Evolutionary conservation across 2,797 vertebrate species (phyloP), one percentile per base, ranked within the genome.

Genomic region (Cichlasoma orientale): DNA sequence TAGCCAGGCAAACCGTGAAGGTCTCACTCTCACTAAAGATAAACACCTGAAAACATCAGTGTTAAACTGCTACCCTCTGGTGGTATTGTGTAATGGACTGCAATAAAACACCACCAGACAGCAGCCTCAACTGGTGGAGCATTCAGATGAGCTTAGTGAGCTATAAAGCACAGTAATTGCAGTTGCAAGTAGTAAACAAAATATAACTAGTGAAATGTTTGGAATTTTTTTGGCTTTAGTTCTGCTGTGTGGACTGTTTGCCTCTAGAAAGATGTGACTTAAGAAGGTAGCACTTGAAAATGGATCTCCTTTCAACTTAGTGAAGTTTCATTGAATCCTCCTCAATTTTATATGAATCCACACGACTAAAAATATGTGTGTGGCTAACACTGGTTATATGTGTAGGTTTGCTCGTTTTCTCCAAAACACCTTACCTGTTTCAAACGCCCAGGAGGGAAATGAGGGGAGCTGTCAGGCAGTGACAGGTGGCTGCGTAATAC

Each of bases 391-490:
- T 41, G 38, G 38, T 41, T 41, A 13, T 41, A 2, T 41, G 38
- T 41, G 38, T 4, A 38, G 36, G 36, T 38, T 59, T 59, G 57
- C 13, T 36, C 33, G 0, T 33, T 61, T 61, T 61, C 0, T 61
- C n/a, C n/a, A 23, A 38, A 59, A 44, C 41, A 44, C 41, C 41
- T 14, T 14, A 0, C 33, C 0, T 38, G 21, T 44, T 23, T 3
- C 31, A 7, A 33, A 33, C 31, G 31, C 7, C 31, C 31, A 33
- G 31, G 7, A 7, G 7, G 31, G 31, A 7, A 7, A 33, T 7
- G 7, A 33, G 7, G 33, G n/a, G 12, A 61, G 33, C n/a, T n/a
- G n/a, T n/a, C n/a, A n/a, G n/a, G n/a, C n/a, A n/a, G n/a, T n/a
- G n/a, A n/a, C n/a, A n/a, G n/a, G n/a, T n/a, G n/a, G n/a, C n/a